Conservation (phyloP, 2,888 invertebrate genomes). For the Amblyjoppa fuscipennis region DNA sequence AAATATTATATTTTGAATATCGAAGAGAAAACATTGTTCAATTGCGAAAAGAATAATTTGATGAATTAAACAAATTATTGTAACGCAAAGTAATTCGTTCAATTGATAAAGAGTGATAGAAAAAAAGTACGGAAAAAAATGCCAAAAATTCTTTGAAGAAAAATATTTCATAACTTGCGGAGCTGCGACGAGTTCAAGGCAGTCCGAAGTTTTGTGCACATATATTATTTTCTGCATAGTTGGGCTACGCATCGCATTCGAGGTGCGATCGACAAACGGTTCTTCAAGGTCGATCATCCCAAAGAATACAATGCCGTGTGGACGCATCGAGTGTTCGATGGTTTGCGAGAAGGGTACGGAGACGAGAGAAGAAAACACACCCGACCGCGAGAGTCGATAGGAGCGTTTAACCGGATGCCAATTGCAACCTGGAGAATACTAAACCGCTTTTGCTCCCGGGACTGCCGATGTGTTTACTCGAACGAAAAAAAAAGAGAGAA, state of each 20-base stretch:
- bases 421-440: slow-evolving; percentile 82
- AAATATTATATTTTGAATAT: no score
- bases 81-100: no score
- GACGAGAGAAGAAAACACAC: slow-evolving; percentile 47
- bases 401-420: slow-evolving; percentile 83
- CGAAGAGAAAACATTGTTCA: no score
- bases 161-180: background rate
- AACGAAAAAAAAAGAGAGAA: slow-evolving; percentile 57
- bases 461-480: slow-evolving; percentile 78
- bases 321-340: slow-evolving; percentile 54
- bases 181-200: slow-evolving; percentile 26
- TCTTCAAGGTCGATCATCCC: slow-evolving; percentile 60
- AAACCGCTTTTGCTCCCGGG: slow-evolving; percentile 74
- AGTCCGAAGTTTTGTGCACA: background rate
- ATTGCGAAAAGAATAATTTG: no score
- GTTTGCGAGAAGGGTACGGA: slow-evolving; percentile 51
- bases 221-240: background rate
- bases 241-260: slow-evolving; percentile 8
- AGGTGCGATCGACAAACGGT: slow-evolving; percentile 55
- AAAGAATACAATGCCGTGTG: slow-evolving; percentile 76
- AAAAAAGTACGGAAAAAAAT: no score
- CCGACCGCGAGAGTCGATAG: slow-evolving; percentile 70
- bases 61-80: no score
- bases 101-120: no score
- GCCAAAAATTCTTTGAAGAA: no score